Conservation (phyloP, 2,113 vertebrate species). For the Myodes glareolus region DNA sequence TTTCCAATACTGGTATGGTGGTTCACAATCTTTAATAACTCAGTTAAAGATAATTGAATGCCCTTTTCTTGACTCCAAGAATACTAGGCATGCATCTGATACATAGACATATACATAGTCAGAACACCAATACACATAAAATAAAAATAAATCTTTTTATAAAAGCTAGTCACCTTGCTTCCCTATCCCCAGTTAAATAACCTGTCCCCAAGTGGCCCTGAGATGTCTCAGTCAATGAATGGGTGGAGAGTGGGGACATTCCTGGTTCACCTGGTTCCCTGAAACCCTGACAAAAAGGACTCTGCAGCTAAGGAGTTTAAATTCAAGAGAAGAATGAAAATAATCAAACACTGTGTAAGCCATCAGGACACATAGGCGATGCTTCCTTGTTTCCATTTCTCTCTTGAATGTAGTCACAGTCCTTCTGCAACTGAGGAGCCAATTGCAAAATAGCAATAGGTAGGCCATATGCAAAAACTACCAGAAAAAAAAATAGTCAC, state of each 20-base stretch:
- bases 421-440: conserved; percentile 30
- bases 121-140: neutral
- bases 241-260: neutral
- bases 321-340: neutral
- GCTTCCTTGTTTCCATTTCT: neutral
- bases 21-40: neutral
- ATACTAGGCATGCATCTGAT: neutral
- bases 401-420: neutral
- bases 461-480: neutral
- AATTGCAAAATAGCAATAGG: conserved; percentile 49
- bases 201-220: neutral
- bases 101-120: neutral
- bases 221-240: neutral
- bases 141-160: neutral
- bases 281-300: neutral
- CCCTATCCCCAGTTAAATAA: neutral
- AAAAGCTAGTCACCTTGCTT: neutral
- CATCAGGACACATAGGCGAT: neutral
- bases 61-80: neutral
- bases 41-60: neutral
- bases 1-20: neutral
- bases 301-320: neutral
- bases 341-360: neutral
- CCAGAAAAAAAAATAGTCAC: conserved; percentile 23
- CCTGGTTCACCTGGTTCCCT: neutral